A percentile compares a stretch with the other conserved stretches of the same genome.
These are phyloP conservation scores for Poeciliopsis occidentalis DNA, from an alignment of 2,113 vertebrate genomes.

Conservation along the genomic window DNA sequence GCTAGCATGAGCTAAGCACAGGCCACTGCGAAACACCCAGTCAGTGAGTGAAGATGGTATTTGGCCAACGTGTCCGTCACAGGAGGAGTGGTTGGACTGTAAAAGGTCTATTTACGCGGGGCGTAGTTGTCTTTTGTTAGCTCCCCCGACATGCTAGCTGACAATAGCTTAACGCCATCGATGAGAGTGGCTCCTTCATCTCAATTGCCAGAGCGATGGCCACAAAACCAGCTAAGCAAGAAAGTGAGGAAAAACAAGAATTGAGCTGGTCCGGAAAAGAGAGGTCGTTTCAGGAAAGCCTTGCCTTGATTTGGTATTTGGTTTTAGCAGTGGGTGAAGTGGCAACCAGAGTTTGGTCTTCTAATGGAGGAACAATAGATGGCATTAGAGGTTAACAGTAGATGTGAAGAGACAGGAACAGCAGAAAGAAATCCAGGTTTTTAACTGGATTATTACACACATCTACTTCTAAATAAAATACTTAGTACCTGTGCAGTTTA, in stretches of 20 bases:
- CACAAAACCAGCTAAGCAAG: background rate
- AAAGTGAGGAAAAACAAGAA: background rate
- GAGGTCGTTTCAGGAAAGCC: background rate
- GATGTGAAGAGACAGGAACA: background rate
- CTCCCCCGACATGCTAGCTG: background rate
- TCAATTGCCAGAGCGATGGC: background rate
- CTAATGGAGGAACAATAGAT: background rate
- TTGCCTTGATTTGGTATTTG: background rate
- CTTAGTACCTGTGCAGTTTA: too few species aligned
- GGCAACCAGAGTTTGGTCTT: too few species aligned
- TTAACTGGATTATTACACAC: background rate
- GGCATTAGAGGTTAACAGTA: background rate
- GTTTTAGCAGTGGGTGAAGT: background rate
- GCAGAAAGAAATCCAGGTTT: background rate
- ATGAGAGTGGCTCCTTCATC: background rate
- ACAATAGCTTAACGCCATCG: background rate
- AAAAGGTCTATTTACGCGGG: too few species aligned
- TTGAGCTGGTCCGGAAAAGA: background rate
- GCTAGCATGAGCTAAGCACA: slow-evolving; percentile 33
- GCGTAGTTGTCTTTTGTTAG: background rate
- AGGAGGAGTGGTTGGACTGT: background rate
- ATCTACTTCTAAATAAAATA: too few species aligned
- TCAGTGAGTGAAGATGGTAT: background rate
- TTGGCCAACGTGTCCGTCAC: background rate
- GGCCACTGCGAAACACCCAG: background rate